phyloP scores from a whole-genome alignment of 2,113 vertebrate species.

The Chlamydotis undulata region DNA sequence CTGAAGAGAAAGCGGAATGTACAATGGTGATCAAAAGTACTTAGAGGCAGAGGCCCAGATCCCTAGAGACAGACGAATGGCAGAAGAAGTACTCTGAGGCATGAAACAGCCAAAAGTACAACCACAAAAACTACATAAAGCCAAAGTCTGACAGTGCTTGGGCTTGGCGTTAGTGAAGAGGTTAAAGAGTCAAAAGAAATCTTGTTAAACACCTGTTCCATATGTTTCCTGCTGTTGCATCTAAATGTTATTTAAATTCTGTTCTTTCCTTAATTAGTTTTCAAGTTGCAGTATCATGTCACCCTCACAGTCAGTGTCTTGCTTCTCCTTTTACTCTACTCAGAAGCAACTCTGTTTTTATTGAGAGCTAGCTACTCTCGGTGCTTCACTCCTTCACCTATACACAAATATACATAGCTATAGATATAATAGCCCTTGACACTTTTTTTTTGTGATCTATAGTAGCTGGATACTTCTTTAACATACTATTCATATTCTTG shows the following conservation, averaged over 20 bases:
- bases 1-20: not conserved
- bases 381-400: not conserved
- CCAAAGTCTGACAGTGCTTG: not conserved
- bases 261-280: slow-evolving; percentile 40
- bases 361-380: not conserved
- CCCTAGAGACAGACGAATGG: not conserved
- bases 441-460: not conserved
- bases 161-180: not conserved
- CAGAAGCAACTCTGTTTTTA: not conserved
- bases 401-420: not conserved
- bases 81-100: not conserved
- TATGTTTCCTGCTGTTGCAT: slow-evolving; percentile 1
- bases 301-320: not conserved
- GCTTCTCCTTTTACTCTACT: not conserved
- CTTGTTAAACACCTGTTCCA: slow-evolving; percentile 32
- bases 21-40: not conserved
- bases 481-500: not conserved
- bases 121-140: not conserved
- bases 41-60: not conserved
- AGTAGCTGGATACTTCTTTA: not conserved
- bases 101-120: not conserved
- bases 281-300: not conserved
- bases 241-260: slow-evolving; percentile 20
- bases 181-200: slow-evolving; percentile 28
- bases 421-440: not conserved